Evolutionary conservation across 2,113 vertebrate species (phyloP).

Genomic region (Rallus limicola): DNA sequence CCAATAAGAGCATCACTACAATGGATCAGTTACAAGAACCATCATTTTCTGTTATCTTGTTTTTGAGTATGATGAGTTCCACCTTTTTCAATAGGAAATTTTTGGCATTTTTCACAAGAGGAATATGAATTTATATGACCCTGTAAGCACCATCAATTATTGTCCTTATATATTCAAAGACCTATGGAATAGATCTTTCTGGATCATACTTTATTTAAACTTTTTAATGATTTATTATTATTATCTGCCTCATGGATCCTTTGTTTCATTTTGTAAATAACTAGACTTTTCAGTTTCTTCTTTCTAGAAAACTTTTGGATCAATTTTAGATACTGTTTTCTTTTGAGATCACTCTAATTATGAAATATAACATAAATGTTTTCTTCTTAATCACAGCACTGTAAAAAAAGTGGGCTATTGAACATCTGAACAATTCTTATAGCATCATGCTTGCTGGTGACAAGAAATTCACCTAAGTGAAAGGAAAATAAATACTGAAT

Average conservation of each 20-base stretch:
- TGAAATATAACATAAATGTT: neutral
- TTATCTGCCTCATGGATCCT: neutral
- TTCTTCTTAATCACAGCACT: neutral
- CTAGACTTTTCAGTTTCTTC: neutral
- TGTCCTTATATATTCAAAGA: too few species aligned
- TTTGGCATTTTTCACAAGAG: neutral
- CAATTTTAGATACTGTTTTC: neutral
- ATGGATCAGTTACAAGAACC: neutral
- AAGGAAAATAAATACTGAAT: neutral
- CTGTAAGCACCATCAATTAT: too few species aligned
- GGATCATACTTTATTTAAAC: neutral
- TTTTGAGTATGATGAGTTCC: neutral
- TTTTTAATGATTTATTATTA: neutral
- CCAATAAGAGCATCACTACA: neutral
- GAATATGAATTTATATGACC: neutral
- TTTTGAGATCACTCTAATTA: neutral
- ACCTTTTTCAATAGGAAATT: neutral
- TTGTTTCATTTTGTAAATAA: neutral
- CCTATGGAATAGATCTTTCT: neutral
- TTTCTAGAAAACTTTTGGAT: neutral
- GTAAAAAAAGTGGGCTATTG: accelerated
- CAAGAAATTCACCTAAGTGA: neutral
- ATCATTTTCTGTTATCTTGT: neutral
- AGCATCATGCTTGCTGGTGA: neutral
- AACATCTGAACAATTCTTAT: neutral